Percentiles rank a stretch among this genome's conserved stretches.
These are phyloP conservation scores for Gymnoscelis rufifasciata DNA, from an alignment of 2,888 invertebrate genomes.

Conservation along the genomic window DNA sequence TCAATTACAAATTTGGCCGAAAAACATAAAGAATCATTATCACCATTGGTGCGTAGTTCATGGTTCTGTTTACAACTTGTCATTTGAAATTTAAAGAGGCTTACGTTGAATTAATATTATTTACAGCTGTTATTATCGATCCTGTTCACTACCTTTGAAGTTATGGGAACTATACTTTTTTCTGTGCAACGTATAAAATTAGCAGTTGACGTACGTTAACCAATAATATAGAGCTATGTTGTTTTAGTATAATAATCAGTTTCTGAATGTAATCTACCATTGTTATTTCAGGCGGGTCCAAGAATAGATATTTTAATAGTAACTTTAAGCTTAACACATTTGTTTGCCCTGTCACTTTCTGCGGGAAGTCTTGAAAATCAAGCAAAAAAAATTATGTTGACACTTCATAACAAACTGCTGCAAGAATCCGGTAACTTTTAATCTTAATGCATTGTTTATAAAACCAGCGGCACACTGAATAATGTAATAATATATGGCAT, in stretches of 20 bases:
- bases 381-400: background rate
- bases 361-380: background rate
- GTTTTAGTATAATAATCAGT: background rate
- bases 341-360: background rate
- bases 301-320: background rate
- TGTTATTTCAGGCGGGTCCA: background rate
- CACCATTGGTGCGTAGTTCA: background rate
- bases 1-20: background rate
- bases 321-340: background rate
- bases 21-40: background rate
- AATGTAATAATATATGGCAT: too few relatives aligned
- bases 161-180: background rate
- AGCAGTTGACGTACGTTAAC: background rate
- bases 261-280: too few relatives aligned
- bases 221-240: too few relatives aligned
- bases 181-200: background rate
- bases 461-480: too few relatives aligned
- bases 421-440: background rate
- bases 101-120: too few relatives aligned
- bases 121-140: background rate
- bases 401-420: background rate
- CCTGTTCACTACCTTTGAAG: background rate
- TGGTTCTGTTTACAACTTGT: too few relatives aligned
- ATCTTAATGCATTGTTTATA: too few relatives aligned
- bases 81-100: too few relatives aligned